A percentile compares a stretch with the other conserved stretches of the same genome.
Evolutionary conservation across 2,797 vertebrate species (phyloP).

Genomic region (Gymnocypris eckloni): DNA sequence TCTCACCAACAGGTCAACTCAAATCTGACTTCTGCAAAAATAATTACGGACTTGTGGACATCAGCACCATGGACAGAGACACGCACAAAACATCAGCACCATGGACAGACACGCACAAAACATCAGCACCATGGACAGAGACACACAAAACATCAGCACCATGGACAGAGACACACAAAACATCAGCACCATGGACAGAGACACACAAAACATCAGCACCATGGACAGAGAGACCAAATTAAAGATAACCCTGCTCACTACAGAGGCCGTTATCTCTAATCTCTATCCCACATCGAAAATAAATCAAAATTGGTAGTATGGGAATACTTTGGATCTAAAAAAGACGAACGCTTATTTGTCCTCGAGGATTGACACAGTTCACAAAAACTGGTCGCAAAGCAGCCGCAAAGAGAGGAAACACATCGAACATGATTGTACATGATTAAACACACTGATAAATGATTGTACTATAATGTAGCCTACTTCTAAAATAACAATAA

Average conservation of each 20-base stretch:
- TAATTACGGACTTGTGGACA: background rate
- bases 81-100: background rate
- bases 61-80: background rate
- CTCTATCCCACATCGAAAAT: too few species aligned
- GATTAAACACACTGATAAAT: too few species aligned
- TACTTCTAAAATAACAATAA: too few species aligned
- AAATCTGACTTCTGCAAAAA: background rate
- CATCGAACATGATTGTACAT: too few species aligned
- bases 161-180: constrained; percentile 29
- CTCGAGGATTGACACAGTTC: too few species aligned
- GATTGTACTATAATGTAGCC: too few species aligned
- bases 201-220: constrained; percentile 8
- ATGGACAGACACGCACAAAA: constrained; percentile 18
- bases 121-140: constrained; percentile 38
- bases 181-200: constrained; percentile 38
- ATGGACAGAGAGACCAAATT: constrained; percentile 19
- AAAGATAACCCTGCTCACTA: background rate
- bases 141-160: constrained; percentile 9
- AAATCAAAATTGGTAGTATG: too few species aligned
- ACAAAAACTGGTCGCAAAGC: too few species aligned
- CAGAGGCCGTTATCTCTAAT: too few species aligned
- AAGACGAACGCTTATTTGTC: too few species aligned
- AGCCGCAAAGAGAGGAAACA: too few species aligned
- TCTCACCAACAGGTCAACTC: background rate
- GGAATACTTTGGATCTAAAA: too few species aligned